Evolutionary conservation across 1,140 invertebrate genomes (phyloP), one percentile per base, ranked within the genome.

Genomic region (Lamellibrachia luymesi): DNA sequence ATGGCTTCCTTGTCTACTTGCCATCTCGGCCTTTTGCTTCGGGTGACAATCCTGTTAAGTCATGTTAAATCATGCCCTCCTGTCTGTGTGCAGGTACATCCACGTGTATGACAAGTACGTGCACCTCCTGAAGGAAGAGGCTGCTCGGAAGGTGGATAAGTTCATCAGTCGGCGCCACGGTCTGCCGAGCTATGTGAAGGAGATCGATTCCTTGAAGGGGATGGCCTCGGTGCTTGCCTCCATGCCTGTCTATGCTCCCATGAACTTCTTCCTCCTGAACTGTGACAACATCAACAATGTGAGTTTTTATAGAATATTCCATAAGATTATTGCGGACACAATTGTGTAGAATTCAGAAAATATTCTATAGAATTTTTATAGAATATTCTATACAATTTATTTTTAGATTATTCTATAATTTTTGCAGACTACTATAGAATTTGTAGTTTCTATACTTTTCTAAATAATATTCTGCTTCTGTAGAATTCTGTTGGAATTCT

Each of bases 151-250:
- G 91, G 96, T 98, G 5, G 95, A 97, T 64, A 96, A 97, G 92
- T 98, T 98, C 95, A 97, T 98, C 94, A 97, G 96, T 91, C 92
- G 94, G 13, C 95, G 96, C 7, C 94, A 94, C 4, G 93, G 95
- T 25, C 94, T 96, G 27, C 64, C 94, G 51, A 95, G 96, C 89
- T 96, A 96, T 93, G 94, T 95, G 2, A 96, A 96, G 13, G 97
- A 97, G 94, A 98, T 98, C 92, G 96, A 97, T 56, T 97, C 96
- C 94, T 97, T 98, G 94, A 97, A 98, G 94, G 96, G 95, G 50
- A 96, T 98, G 50, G 97, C 97, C 92, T 96, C 97, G 93, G 97
- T 98, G 98, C 98, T 97, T 96, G 98, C 96, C 96, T 98, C 94
- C 97, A 97, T 97, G 95, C 98, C 95, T 97, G 98, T 96, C 97